Percentiles rank a stretch among this genome's conserved stretches.
Evolutionary conservation across 2,888 invertebrate genomes (phyloP).

Genomic region (Erebia epiphron): DNA sequence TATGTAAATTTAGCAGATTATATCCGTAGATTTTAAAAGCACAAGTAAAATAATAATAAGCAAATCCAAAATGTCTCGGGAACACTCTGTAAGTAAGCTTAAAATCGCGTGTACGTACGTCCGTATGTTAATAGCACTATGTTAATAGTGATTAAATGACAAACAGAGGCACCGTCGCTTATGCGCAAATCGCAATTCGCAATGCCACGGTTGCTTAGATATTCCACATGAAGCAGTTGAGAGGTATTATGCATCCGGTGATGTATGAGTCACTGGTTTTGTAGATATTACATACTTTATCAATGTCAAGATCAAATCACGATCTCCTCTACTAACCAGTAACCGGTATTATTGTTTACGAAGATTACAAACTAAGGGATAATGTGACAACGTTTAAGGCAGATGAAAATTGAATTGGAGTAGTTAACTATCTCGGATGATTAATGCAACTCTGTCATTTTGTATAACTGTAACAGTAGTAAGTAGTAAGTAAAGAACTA

Average conservation of each 20-base stretch:
- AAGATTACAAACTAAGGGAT: constrained; percentile 10
- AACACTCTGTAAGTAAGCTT: too few relatives aligned
- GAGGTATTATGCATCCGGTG: constrained; percentile 52
- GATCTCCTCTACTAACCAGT: constrained; percentile 18
- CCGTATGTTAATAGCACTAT: neutral
- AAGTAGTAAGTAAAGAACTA: too few relatives aligned
- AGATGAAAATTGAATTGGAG: neutral
- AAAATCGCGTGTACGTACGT: too few relatives aligned
- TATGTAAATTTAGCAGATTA: neutral
- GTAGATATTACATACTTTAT: constrained; percentile 45
- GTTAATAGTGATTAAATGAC: neutral
- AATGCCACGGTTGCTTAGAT: constrained; percentile 34
- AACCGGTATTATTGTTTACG: constrained; percentile 16
- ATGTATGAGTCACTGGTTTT: constrained; percentile 52
- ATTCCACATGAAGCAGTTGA: constrained; percentile 37
- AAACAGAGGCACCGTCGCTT: constrained; percentile 3
- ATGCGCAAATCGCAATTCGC: constrained; percentile 8
- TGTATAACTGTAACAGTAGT: too few relatives aligned
- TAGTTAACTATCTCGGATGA: neutral
- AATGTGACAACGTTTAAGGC: neutral
- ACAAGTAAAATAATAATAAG: too few relatives aligned
- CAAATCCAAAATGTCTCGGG: too few relatives aligned
- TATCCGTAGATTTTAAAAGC: too few relatives aligned
- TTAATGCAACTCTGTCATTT: too few relatives aligned
- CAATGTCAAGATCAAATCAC: constrained; percentile 63